phyloP scores from a whole-genome alignment of 1,140 invertebrate species.

The Nilaparvata lugens region DNA sequence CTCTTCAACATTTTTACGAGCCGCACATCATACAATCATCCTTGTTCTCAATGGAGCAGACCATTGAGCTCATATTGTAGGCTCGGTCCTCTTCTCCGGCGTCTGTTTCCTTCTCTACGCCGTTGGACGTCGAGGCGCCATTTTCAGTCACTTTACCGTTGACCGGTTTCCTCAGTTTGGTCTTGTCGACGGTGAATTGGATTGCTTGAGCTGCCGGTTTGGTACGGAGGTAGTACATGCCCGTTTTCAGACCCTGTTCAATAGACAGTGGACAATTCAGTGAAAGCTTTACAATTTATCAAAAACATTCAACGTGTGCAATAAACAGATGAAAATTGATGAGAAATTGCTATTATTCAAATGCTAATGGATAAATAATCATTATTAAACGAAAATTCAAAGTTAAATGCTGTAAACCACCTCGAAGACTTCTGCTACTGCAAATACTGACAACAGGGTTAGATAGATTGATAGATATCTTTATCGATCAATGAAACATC shows the following conservation, averaged over 20 bases:
- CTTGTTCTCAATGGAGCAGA: slow-evolving; percentile 82
- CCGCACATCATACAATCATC: slow-evolving; percentile 82
- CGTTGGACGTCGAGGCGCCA: slow-evolving; percentile 20
- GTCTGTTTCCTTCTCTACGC: slow-evolving; percentile 17
- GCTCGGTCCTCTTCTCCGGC: slow-evolving; percentile 23
- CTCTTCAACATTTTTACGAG: slow-evolving; percentile 43
- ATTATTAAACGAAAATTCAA: no score
- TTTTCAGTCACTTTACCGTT: slow-evolving; percentile 17
- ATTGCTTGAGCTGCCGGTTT: slow-evolving; percentile 94
- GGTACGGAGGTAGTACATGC: slow-evolving; percentile 97
- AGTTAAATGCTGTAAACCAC: no score
- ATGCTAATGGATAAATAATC: no score
- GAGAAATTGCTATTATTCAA: no score
- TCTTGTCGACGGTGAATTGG: slow-evolving; percentile 96
- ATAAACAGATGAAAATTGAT: no score
- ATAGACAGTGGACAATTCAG: slow-evolving; percentile 13
- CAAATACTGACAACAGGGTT: no score
- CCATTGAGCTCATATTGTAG: slow-evolving; percentile 61
- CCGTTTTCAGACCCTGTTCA: slow-evolving; percentile 85
- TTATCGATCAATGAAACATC: no score
- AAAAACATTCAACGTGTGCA: no score
- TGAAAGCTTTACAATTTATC: no score
- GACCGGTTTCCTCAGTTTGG: slow-evolving; percentile 46
- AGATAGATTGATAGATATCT: not conserved
- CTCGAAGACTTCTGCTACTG: no score